Conservation (phyloP, 2,797 vertebrate species). For the Characodon lateralis region DNA sequence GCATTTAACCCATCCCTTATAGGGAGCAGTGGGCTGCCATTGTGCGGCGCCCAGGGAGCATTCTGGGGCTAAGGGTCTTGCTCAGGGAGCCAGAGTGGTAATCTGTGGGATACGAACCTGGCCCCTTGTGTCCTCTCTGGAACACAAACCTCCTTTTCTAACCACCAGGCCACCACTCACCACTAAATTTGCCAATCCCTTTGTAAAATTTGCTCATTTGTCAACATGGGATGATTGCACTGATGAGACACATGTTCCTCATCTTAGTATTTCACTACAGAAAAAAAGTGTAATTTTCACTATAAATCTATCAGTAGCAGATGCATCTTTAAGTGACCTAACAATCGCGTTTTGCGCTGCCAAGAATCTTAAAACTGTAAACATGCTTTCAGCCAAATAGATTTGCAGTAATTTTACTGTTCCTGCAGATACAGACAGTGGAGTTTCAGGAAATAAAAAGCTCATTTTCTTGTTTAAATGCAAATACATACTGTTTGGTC, state of each 20-base stretch:
- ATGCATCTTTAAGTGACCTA: neutral
- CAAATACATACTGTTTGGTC: neutral
- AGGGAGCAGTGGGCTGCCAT: too few relatives aligned
- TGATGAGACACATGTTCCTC: neutral
- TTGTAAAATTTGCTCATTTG: conserved; percentile 11
- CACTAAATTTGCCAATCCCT: neutral
- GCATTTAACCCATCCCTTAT: too few relatives aligned
- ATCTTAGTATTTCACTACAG: neutral
- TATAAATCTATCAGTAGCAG: neutral
- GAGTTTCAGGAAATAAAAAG: neutral
- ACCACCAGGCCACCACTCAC: too few relatives aligned
- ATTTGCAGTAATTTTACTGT: neutral
- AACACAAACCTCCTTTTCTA: neutral
- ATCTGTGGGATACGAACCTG: too few relatives aligned
- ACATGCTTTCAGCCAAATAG: neutral
- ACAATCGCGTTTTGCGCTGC: neutral
- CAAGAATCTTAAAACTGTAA: neutral
- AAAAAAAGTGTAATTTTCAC: neutral
- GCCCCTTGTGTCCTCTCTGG: too few relatives aligned
- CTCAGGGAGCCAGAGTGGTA: too few relatives aligned
- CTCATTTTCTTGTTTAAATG: neutral
- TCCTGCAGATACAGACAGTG: neutral
- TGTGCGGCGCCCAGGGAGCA: too few relatives aligned
- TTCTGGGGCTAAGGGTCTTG: too few relatives aligned
- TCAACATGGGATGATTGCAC: neutral